These are phyloP conservation scores for Poecilobothrus nobilitatus DNA, from an alignment of 2,888 invertebrate genomes.

Conservation along the genomic window DNA sequence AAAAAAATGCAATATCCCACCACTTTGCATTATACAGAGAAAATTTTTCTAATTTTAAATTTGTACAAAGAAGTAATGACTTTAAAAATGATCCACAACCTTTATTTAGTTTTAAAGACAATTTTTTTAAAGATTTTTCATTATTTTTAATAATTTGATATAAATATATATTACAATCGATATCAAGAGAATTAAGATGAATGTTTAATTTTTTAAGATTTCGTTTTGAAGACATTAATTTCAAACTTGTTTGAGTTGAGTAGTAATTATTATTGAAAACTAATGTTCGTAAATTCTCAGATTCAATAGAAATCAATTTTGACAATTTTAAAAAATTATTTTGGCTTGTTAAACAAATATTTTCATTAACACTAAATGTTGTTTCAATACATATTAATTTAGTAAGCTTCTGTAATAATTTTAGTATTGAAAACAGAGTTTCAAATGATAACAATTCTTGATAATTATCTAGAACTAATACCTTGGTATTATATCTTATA, in stretches of 20 bases:
- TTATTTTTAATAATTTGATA: constrained; percentile 4
- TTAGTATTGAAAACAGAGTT: background rate
- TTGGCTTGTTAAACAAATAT: background rate
- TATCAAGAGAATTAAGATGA: background rate
- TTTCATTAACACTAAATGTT: no score
- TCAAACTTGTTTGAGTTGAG: background rate
- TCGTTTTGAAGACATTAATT: background rate
- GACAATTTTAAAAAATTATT: background rate
- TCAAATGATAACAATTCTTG: background rate
- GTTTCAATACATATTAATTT: background rate
- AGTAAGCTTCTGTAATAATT: background rate
- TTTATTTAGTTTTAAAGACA: background rate
- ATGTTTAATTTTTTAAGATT: background rate
- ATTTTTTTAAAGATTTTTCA: background rate
- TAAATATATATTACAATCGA: background rate
- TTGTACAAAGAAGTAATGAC: background rate
- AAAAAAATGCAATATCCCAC: background rate
- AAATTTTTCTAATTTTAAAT: background rate
- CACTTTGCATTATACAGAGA: background rate
- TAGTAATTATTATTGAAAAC: no score
- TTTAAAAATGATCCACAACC: background rate
- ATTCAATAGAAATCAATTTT: background rate
- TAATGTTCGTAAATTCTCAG: background rate
- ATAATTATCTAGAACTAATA: background rate
- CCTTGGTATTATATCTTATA: background rate